Percentiles rank a stretch among this genome's conserved stretches.
phyloP scores from a whole-genome alignment of 2,888 invertebrate genomes.

The Pachycephus smyrnensis region DNA sequence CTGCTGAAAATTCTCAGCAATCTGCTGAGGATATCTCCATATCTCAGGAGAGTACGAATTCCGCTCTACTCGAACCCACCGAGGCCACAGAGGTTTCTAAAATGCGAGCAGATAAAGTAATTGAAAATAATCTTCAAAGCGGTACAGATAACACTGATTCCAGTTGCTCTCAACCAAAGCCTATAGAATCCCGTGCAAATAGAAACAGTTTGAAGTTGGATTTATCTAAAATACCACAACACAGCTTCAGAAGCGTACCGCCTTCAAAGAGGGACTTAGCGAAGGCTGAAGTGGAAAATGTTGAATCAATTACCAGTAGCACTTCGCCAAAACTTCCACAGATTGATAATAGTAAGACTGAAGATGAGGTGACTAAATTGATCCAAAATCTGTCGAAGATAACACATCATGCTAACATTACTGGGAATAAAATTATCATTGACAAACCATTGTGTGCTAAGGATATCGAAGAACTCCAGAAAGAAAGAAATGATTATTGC shows the following conservation, averaged over 20 bases:
- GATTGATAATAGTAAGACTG: constrained; percentile 3
- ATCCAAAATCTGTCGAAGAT: constrained; percentile 42
- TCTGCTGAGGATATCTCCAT: not conserved
- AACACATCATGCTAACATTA: constrained; percentile 47
- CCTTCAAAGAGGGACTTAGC: constrained; percentile 42
- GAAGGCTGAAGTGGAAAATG: constrained; percentile 27
- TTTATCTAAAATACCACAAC: constrained; percentile 60
- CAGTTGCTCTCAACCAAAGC: constrained; percentile 2
- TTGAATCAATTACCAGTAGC: not conserved
- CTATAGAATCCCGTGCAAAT: constrained; percentile 28
- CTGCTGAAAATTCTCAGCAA: not conserved
- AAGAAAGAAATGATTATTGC: constrained; percentile 24
- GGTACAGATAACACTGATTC: not conserved
- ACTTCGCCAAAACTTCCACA: constrained; percentile 8
- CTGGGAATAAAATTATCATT: constrained; percentile 48
- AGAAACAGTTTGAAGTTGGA: constrained; percentile 56
- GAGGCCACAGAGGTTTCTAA: not conserved
- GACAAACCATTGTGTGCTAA: constrained; percentile 45
- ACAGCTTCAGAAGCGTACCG: constrained; percentile 47
- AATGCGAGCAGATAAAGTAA: not conserved
- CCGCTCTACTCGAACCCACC: not conserved
- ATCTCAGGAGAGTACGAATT: not conserved
- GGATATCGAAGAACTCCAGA: constrained; percentile 43
- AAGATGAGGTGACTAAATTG: constrained; percentile 29
- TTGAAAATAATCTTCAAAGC: constrained; percentile 9